Evolutionary conservation across 2,797 vertebrate genomes (phyloP).

Genomic region (Linurgus olivaceus): DNA sequence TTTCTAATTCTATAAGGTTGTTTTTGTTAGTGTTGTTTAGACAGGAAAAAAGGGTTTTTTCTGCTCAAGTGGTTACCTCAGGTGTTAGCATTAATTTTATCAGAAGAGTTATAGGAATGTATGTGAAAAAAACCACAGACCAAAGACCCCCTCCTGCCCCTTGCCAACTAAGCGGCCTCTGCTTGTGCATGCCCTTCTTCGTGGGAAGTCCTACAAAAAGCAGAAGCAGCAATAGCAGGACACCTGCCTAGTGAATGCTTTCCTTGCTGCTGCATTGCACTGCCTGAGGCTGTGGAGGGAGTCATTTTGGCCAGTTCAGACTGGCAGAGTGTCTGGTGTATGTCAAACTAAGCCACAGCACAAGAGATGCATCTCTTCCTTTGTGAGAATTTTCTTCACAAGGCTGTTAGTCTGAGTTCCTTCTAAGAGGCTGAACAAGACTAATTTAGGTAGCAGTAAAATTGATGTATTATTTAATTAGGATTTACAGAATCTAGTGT

Average conservation of each 20-base stretch:
- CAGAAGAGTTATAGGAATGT: neutral
- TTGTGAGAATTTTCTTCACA: neutral
- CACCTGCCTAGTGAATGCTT: accelerated
- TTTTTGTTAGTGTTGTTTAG: neutral
- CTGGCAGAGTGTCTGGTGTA: neutral
- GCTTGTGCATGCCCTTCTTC: accelerated
- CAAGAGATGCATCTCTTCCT: neutral
- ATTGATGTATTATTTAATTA: neutral
- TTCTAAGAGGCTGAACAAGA: neutral
- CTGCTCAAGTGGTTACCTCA: neutral
- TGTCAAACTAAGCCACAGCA: neutral
- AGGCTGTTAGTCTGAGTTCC: neutral
- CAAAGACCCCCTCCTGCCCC: accelerated
- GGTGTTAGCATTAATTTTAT: neutral
- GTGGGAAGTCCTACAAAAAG: neutral
- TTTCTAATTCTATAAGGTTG: neutral
- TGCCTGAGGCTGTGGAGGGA: neutral
- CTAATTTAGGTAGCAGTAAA: neutral
- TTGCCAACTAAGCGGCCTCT: neutral
- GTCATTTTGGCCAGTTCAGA: neutral
- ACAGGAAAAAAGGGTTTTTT: neutral
- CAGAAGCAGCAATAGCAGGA: neutral
- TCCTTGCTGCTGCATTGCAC: accelerated
- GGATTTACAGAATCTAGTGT: neutral
- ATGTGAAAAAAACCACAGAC: neutral